Base-by-base conservation (phyloP, 2,797 vertebrate genomes). In the Oceanodroma leucorhoa region DNA sequence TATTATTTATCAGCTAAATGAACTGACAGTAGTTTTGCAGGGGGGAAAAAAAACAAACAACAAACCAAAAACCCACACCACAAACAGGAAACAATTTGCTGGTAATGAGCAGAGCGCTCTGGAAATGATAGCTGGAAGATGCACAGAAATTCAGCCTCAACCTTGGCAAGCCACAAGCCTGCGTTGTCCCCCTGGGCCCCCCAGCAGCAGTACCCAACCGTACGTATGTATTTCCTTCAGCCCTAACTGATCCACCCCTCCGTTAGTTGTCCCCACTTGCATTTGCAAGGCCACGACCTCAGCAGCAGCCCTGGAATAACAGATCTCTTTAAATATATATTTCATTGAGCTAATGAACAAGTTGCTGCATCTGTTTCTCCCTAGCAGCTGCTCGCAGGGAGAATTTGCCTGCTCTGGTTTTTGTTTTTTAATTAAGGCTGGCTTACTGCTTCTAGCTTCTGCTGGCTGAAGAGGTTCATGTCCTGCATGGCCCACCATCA, bases 101-200 rank as follows among this genome's bases (percentile, higher is more conserved):
- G 40, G 36, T 79, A 90, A 57, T 29, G 50, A 93, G 90, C 92
- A 83, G 90, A 95, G 82, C 10, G 10, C 36, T 79, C 76, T 88
- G 86, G 72, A 85, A 95, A 87, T 17, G 11, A 70, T 55, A 54
- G 78, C 38, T 14, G 58, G 43, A 46, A 82, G 51, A 61, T 2
- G 32, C 18, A 61, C 57, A 53, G 94, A 90, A 87, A 95, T 87
- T 64, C 89, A 61, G n/a, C 54, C 51, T 66, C 30, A 12, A 80
- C 70, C 60, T 92, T 48, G 55, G 58, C 24, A 36, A 46, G 58
- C 29, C 62, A 23, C 21, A 21, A 53, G 21, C 32, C 73, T 1
- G 7, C 12, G 40, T 60, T 51, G 19, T 61, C 58, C 84, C 36
- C 60, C 50, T 40, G 26, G 16, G 71, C 69, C 36, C 34, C 62